Evolutionary conservation across 2,888 invertebrate species (phyloP).

Genomic region (Augochlorella aurata): DNA sequence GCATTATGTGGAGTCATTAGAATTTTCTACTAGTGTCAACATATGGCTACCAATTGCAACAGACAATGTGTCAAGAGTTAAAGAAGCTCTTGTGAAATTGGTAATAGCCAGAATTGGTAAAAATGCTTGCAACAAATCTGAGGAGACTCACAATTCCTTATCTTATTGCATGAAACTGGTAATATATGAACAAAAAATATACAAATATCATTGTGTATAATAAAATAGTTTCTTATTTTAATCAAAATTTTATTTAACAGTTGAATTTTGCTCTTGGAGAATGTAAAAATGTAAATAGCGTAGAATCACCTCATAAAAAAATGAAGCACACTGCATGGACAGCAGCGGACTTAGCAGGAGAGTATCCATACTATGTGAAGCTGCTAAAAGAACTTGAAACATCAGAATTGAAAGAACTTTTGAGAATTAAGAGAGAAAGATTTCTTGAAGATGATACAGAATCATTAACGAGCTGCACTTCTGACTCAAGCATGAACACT

Average conservation of each 20-base stretch:
- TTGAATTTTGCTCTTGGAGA: slow-evolving; percentile 68
- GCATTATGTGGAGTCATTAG: slow-evolving; percentile 93
- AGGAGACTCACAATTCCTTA: slow-evolving; percentile 61
- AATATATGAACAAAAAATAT: slow-evolving; percentile 45
- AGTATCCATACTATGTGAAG: slow-evolving; percentile 66
- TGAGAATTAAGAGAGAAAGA: slow-evolving; percentile 66
- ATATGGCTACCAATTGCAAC: slow-evolving; percentile 89
- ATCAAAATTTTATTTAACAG: slow-evolving; percentile 60
- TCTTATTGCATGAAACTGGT: slow-evolving; percentile 72
- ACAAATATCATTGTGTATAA: neutral
- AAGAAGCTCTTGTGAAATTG: slow-evolving; percentile 78
- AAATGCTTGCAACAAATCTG: slow-evolving; percentile 56
- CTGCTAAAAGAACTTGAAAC: slow-evolving; percentile 57
- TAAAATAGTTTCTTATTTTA: neutral
- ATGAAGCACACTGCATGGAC: slow-evolving; percentile 54
- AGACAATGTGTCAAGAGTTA: slow-evolving; percentile 75
- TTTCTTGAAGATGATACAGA: slow-evolving; percentile 48
- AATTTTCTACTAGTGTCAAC: slow-evolving; percentile 86
- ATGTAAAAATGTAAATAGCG: slow-evolving; percentile 51
- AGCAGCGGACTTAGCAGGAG: slow-evolving; percentile 58
- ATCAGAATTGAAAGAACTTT: slow-evolving; percentile 63
- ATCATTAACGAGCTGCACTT: neutral
- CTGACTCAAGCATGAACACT: neutral
- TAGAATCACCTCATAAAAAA: slow-evolving; percentile 22
- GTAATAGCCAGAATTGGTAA: slow-evolving; percentile 72